Conservation (phyloP, 2,113 vertebrate genomes). For the Poeciliopsis retropinna region DNA sequence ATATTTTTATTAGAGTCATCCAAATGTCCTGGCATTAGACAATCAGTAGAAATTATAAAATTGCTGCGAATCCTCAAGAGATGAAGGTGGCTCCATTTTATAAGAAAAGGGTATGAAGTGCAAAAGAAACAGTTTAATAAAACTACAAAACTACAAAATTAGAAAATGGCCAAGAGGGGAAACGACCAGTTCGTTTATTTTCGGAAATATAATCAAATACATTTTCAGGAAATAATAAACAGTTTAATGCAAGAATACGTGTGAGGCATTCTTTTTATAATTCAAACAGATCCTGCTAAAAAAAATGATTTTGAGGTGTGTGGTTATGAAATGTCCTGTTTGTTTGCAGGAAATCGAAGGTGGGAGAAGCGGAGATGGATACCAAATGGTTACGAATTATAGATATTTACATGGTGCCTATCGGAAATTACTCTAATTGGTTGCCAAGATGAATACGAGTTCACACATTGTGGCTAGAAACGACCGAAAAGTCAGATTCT, state of each 20-base stretch:
- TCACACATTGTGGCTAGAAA: not conserved
- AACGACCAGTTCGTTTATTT: too few species aligned
- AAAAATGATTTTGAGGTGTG: too few species aligned
- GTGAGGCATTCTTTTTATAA: too few species aligned
- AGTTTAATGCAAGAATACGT: too few species aligned
- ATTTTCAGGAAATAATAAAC: too few species aligned
- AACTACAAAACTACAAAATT: too few species aligned
- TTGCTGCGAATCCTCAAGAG: too few species aligned
- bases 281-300: too few species aligned
- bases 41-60: not conserved
- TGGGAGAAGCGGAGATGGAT: not conserved
- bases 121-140: too few species aligned
- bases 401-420: not conserved
- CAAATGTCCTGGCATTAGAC: not conserved
- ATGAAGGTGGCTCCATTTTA: not conserved
- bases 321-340: not conserved
- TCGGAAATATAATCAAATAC: too few species aligned
- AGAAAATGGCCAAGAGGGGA: too few species aligned
- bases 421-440: not conserved
- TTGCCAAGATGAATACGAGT: not conserved
- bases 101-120: too few species aligned
- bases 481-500: not conserved
- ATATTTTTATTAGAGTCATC: not conserved
- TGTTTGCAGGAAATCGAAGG: not conserved
- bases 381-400: not conserved